Percentiles rank a stretch among this genome's conserved stretches.
Evolutionary conservation across 1,140 invertebrate species (phyloP).

Genomic region (Aporrectodea caliginosa): DNA sequence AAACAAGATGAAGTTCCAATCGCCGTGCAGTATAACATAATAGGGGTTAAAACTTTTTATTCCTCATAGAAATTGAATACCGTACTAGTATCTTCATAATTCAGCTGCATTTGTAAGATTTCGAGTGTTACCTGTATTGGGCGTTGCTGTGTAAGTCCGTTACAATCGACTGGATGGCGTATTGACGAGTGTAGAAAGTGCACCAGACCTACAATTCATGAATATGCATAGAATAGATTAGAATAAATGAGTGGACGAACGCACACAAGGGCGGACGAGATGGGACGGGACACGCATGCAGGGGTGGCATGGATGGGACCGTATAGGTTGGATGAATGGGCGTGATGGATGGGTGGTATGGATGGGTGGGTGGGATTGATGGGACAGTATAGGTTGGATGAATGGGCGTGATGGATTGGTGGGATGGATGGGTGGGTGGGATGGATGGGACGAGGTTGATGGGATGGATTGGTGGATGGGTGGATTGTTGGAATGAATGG

Average conservation of each 20-base stretch:
- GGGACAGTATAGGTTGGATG: background rate
- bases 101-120: background rate
- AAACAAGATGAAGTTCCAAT: too few species aligned
- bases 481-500: background rate
- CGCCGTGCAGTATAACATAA: too few species aligned
- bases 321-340: background rate
- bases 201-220: constrained; percentile 1
- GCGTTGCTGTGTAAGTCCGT: background rate
- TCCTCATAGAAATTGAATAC: background rate
- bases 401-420: background rate
- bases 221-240: too few species aligned
- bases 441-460: background rate
- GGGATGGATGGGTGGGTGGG: background rate
- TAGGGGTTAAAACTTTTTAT: background rate
- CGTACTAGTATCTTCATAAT: background rate
- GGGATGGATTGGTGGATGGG: background rate
- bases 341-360: background rate
- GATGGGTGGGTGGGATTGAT: background rate
- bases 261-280: background rate
- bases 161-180: background rate
- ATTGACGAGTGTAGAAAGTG: background rate
- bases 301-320: background rate
- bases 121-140: background rate
- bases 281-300: background rate
- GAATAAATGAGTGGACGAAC: background rate